Evolutionary conservation across 2,888 invertebrate genomes (phyloP).

Genomic region (Meloe dianella): DNA sequence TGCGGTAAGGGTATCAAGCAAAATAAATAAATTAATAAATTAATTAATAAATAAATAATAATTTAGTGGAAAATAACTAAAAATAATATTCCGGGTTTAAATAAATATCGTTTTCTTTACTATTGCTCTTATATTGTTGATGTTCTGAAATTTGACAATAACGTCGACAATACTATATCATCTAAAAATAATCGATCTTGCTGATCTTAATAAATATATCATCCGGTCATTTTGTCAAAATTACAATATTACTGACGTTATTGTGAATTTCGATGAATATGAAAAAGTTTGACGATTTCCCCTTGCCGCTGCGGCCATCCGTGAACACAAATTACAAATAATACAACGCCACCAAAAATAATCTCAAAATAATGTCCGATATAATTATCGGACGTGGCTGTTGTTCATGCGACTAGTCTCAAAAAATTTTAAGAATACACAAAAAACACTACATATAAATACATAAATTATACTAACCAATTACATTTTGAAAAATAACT

Average conservation of each 20-base stretch:
- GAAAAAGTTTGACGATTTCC: conserved; percentile 26
- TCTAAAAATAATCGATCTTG: background rate
- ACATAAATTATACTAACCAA: conserved; percentile 50
- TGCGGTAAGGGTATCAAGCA: conserved; percentile 40
- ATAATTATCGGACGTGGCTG: conserved; percentile 21
- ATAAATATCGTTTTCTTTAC: background rate
- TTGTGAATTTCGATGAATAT: background rate
- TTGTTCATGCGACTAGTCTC: conserved; percentile 53
- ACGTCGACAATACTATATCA: background rate
- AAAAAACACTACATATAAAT: conserved; percentile 57
- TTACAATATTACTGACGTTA: background rate
- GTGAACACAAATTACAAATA: conserved; percentile 47
- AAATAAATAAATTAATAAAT: background rate
- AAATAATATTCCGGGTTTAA: background rate
- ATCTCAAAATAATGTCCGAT: conserved; percentile 21
- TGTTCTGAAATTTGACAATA: background rate
- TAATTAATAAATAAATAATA: background rate
- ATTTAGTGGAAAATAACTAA: background rate
- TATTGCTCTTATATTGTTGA: background rate
- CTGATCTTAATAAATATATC: too few species aligned
- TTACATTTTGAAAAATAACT: conserved; percentile 44
- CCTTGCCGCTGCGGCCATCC: conserved; percentile 43
- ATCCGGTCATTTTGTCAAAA: background rate
- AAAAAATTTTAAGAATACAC: conserved; percentile 51
- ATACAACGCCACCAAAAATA: conserved; percentile 31